phyloP scores from a whole-genome alignment of 2,113 vertebrate species.

The Mirza zaza region DNA sequence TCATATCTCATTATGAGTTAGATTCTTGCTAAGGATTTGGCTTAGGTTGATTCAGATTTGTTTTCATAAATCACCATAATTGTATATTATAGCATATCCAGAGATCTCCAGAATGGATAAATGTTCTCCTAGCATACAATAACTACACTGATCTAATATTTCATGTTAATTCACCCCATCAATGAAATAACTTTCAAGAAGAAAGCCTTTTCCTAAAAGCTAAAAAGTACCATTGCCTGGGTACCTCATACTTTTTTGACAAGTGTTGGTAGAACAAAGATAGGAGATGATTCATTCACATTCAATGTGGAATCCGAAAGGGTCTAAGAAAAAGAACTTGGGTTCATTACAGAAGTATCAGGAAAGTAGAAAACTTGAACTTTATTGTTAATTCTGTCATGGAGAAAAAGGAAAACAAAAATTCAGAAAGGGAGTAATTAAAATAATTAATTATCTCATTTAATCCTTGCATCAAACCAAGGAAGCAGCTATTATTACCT shows the following conservation, averaged over 20 bases:
- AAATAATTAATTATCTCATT: conserved; percentile 7
- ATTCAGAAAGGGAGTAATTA: not conserved
- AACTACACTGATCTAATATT: not conserved
- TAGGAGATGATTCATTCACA: not conserved
- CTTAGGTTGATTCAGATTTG: not conserved
- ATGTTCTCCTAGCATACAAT: not conserved
- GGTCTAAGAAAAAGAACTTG: not conserved
- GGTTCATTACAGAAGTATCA: not conserved
- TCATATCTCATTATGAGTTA: conserved; percentile 65
- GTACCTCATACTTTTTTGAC: not conserved
- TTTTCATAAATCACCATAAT: conserved; percentile 45
- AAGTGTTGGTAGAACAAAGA: not conserved
- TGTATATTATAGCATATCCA: not conserved
- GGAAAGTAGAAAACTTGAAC: not conserved
- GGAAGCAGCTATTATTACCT: not conserved
- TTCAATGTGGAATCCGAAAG: not conserved
- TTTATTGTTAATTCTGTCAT: not conserved
- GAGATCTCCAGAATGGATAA: not conserved
- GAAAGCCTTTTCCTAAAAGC: not conserved
- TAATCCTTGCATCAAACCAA: not conserved
- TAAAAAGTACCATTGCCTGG: not conserved
- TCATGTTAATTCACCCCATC: not conserved
- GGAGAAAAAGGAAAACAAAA: not conserved
- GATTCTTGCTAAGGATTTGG: conserved; percentile 45
- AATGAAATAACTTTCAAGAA: conserved; percentile 27